Percentiles rank a stretch among this genome's conserved stretches.
Evolutionary conservation across 2,888 invertebrate species (phyloP).

Genomic region (Eristalinus aeneus): DNA sequence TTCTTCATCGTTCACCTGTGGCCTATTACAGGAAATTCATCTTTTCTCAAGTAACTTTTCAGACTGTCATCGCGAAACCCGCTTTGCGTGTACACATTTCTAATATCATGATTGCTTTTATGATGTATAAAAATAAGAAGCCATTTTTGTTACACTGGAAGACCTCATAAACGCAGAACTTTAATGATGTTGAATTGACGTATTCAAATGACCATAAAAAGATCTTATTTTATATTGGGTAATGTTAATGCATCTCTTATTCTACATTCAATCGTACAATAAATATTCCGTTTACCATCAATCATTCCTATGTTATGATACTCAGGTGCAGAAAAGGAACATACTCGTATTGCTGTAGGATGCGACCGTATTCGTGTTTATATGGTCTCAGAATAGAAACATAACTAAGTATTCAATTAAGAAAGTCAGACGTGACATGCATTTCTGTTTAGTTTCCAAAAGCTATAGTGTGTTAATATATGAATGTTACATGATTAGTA

Average conservation of each 20-base stretch:
- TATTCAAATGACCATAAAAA: conserved; percentile 41
- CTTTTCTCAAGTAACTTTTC: conserved; percentile 6
- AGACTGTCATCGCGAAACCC: neutral
- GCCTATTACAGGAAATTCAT: conserved; percentile 27
- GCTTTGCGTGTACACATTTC: conserved; percentile 12
- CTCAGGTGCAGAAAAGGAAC: conserved; percentile 60
- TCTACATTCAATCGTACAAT: conserved; percentile 38
- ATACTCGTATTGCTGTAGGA: conserved; percentile 16
- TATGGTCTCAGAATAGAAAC: conserved; percentile 62
- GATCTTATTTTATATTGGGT: conserved; percentile 30
- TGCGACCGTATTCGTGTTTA: conserved; percentile 47
- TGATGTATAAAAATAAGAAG: neutral
- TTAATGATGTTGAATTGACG: conserved; percentile 11
- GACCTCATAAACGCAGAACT: neutral
- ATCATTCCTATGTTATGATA: conserved; percentile 53
- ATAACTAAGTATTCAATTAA: conserved; percentile 69
- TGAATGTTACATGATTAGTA: conserved; percentile 24
- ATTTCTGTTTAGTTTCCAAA: conserved; percentile 28
- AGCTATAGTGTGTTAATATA: conserved; percentile 15
- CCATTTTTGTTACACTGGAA: neutral
- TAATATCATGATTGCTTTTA: conserved; percentile 39
- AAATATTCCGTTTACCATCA: conserved; percentile 34
- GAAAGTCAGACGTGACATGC: conserved; percentile 67
- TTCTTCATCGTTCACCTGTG: conserved; percentile 42
- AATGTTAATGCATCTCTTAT: conserved; percentile 39